Conservation (phyloP, 1,140 invertebrate genomes). For the Pseudomyrmex sp. region DNA sequence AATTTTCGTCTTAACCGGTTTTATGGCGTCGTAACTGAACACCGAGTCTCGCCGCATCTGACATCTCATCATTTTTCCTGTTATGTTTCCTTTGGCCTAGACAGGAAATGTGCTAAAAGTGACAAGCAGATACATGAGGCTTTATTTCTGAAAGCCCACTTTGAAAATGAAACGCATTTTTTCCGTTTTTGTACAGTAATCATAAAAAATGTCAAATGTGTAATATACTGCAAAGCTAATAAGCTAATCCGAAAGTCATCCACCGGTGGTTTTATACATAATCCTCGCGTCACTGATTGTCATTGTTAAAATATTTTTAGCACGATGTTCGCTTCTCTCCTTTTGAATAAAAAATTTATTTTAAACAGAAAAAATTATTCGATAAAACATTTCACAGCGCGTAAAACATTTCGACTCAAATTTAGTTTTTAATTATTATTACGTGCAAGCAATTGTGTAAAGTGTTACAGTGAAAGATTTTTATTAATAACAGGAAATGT, state of each 20-base stretch:
- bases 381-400: too few relatives aligned
- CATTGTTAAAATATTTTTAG: not conserved
- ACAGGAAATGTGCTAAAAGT: slow-evolving; percentile 12
- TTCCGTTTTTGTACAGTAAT: not conserved
- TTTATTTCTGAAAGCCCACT: not conserved
- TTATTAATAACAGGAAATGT: too few relatives aligned
- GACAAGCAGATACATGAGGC: not conserved
- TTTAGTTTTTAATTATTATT: too few relatives aligned
- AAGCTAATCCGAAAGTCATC: not conserved
- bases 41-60: slow-evolving; percentile 8
- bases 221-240: not conserved
- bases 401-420: too few relatives aligned
- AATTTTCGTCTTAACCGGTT: slow-evolving; percentile 31
- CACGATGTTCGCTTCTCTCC: not conserved
- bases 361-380: not conserved
- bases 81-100: not conserved
- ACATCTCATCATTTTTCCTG: slow-evolving; percentile 50
- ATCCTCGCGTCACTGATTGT: not conserved
- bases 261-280: too few relatives aligned
- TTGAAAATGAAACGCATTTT: slow-evolving; percentile 25
- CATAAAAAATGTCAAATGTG: not conserved
- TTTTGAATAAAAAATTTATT: not conserved
- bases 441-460: too few relatives aligned
- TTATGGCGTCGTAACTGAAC: slow-evolving; percentile 46
- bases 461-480: too few relatives aligned